Conservation (phyloP, 2,888 invertebrate species). For the Eupithecia subumbrata region DNA sequence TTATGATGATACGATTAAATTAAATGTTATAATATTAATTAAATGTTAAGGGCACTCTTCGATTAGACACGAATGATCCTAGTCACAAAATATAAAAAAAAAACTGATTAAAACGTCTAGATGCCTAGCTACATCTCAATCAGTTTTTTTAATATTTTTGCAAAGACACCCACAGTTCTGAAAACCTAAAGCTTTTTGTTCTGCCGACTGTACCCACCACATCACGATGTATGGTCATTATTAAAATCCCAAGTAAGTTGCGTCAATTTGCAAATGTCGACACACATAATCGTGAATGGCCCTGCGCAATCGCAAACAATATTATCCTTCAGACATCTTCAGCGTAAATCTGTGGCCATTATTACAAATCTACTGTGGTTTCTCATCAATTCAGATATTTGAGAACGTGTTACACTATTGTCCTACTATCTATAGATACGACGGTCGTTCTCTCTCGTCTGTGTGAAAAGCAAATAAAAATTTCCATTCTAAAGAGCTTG, state of each 20-base stretch:
- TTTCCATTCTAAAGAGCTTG: neutral
- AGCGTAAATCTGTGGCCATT: conserved; percentile 20
- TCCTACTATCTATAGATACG: conserved; percentile 7
- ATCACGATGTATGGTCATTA: conserved; percentile 14
- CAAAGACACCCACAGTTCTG: no score
- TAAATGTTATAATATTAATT: neutral
- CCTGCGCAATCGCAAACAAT: conserved; percentile 29
- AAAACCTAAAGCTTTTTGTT: no score
- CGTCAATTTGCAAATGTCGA: conserved; percentile 36
- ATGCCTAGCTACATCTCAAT: no score
- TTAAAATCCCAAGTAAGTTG: conserved; percentile 31
- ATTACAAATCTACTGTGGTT: conserved; percentile 11
- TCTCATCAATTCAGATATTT: conserved; percentile 20
- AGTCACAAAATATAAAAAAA: neutral
- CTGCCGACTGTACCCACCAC: conserved; percentile 1
- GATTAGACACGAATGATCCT: neutral
- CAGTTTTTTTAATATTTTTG: no score
- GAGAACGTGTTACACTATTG: conserved; percentile 4
- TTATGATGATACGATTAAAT: neutral
- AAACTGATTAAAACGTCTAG: no score
- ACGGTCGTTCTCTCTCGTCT: neutral
- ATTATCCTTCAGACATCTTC: conserved; percentile 27
- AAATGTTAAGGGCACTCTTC: neutral
- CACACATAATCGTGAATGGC: conserved; percentile 29
- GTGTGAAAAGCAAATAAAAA: neutral